phyloP scores from a whole-genome alignment of 2,113 vertebrate genomes.

The Kryptolebias marmoratus region DNA sequence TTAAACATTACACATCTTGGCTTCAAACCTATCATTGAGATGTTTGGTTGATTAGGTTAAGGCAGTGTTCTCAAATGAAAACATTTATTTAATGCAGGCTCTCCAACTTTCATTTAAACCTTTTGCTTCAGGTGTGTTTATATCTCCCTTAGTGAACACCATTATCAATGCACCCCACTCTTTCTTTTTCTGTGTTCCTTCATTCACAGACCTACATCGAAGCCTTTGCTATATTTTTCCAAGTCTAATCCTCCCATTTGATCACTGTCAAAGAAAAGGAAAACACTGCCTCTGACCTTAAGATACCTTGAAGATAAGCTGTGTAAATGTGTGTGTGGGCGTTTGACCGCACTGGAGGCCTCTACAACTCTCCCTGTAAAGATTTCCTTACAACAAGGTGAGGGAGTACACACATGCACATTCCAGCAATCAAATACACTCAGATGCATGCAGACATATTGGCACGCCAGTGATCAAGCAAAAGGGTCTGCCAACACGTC shows the following conservation, averaged over 20 bases:
- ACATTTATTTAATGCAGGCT: slow-evolving; percentile 36
- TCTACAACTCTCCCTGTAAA: slow-evolving; percentile 34
- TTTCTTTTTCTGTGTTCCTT: slow-evolving; percentile 2
- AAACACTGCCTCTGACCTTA: slow-evolving; percentile 23
- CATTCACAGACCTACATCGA: slow-evolving; percentile 17
- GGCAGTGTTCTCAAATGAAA: slow-evolving; percentile 35
- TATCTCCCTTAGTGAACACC: slow-evolving; percentile 33
- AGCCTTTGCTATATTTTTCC: slow-evolving; percentile 8
- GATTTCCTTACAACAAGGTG: slow-evolving; percentile 61
- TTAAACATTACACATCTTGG: too few species aligned
- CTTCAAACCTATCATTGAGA: too few species aligned
- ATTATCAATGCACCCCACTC: slow-evolving; percentile 19
- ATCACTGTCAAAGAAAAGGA: slow-evolving; percentile 2
- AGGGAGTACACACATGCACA: slow-evolving; percentile 30
- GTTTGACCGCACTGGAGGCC: slow-evolving; percentile 46
- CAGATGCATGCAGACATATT: slow-evolving; percentile 17
- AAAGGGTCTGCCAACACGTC: slow-evolving; percentile 51
- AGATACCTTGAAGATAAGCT: slow-evolving; percentile 41
- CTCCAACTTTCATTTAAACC: not conserved
- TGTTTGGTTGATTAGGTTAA: not conserved
- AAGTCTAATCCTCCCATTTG: slow-evolving; percentile 34
- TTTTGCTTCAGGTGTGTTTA: slow-evolving; percentile 3
- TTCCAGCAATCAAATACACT: slow-evolving; percentile 26
- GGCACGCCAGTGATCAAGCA: slow-evolving; percentile 37
- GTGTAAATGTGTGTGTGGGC: slow-evolving; percentile 18